Evolutionary conservation across 2,797 vertebrate species (phyloP).

Genomic region (Tangara arthus): DNA sequence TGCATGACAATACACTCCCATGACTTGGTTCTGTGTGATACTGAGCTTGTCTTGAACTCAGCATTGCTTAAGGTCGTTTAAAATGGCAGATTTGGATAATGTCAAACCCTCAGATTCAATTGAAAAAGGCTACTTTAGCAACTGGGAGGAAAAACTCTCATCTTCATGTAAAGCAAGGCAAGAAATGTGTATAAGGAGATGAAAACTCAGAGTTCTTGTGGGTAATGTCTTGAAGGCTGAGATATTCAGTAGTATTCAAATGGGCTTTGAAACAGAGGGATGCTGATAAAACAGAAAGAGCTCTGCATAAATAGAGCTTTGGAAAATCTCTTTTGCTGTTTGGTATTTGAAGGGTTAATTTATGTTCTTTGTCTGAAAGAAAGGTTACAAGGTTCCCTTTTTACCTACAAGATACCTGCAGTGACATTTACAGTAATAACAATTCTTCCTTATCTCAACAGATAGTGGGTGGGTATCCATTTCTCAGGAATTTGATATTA

Average conservation of each 20-base stretch:
- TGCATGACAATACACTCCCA: neutral
- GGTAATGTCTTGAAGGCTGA: neutral
- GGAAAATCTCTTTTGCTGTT: neutral
- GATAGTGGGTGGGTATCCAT: neutral
- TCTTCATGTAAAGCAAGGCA: accelerated
- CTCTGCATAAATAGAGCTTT: neutral
- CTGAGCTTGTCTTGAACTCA: neutral
- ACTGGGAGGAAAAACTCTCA: neutral
- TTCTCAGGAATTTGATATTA: neutral
- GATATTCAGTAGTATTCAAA: neutral
- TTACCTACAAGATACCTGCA: neutral
- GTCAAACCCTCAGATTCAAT: neutral
- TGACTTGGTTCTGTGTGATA: neutral
- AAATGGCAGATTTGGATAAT: neutral
- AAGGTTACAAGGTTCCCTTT: neutral
- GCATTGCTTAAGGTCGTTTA: neutral
- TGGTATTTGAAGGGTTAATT: neutral
- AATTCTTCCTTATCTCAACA: neutral
- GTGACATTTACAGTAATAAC: neutral
- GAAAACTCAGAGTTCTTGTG: neutral
- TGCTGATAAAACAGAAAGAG: neutral
- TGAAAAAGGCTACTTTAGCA: neutral
- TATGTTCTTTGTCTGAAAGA: neutral
- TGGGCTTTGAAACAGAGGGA: neutral
- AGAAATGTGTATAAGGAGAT: neutral